Percentiles rank a stretch among this genome's conserved stretches.
phyloP scores from a whole-genome alignment of 2,797 vertebrate species.

The Vireo griseus region DNA sequence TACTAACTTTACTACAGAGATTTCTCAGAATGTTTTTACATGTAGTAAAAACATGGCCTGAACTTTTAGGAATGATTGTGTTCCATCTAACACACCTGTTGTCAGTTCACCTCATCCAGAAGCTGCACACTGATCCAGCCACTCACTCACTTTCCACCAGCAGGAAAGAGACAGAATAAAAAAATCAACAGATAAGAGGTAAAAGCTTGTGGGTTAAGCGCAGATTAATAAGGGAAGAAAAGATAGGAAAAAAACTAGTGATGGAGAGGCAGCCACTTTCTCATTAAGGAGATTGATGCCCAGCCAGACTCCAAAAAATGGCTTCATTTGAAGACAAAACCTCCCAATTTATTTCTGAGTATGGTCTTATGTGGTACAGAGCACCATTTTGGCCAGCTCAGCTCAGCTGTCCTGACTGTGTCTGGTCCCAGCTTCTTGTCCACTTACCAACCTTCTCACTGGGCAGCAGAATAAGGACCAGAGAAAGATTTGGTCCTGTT shows the following conservation, averaged over 20 bases:
- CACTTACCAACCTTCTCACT: background rate
- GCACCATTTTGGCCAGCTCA: background rate
- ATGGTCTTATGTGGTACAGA: background rate
- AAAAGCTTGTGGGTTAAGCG: background rate
- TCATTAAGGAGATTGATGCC: background rate
- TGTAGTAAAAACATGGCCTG: background rate
- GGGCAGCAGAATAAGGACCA: background rate
- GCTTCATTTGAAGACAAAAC: background rate
- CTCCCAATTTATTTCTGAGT: background rate
- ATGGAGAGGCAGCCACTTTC: background rate
- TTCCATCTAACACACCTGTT: background rate
- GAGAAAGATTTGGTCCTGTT: background rate
- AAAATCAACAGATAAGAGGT: background rate
- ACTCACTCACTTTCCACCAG: rapidly evolving
- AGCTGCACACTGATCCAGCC: background rate
- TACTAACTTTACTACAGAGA: background rate
- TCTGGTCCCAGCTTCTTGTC: background rate
- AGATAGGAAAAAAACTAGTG: background rate
- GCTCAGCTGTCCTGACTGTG: background rate
- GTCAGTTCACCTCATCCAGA: background rate
- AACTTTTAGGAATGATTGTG: background rate
- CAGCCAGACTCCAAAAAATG: background rate
- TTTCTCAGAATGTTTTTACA: background rate
- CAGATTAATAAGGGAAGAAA: background rate
- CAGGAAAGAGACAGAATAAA: background rate